Base-by-base conservation (phyloP, 2,113 vertebrate species). In the Scatophagus argus region DNA sequence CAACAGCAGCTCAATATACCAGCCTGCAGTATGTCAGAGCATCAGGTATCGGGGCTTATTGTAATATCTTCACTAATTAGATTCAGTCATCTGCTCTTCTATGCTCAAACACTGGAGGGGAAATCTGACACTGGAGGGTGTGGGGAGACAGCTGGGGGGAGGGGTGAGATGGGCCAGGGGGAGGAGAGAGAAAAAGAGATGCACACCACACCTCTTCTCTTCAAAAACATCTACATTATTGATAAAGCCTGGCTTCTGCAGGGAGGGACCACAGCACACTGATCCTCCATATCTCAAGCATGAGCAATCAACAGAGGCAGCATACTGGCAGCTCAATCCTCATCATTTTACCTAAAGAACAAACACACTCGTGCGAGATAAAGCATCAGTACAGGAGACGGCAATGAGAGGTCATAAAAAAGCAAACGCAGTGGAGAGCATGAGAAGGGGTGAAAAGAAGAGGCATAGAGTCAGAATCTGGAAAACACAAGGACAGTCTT, bases 201-300 rank as follows among this genome's bases (percentile, higher is more conserved):
- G 63, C 81, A 85, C 71, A 79, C 67, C 81, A 85, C 82, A 82
- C 82, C 71, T 87, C 87, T 88, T 83, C 67, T 90, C 84, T 79
- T 92, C 84, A 82, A 93, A 93, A 93, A 92, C 90, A 91, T 91
- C 81, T 94, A 89, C 92, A 94, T 93, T 93, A 94, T 93, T 93
- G 88, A 94, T 94, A 86, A 89, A 74, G 49, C 67, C 67, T 84
- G 70, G 74, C 62, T 85, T 90, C 85, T 84, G 77, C 67, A 87
- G 81, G 81, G 84, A 87, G 74, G 69, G 69, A 83, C 61, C 74
- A 77, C 23, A 43, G 56, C 73, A 73, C 69, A 79, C 59, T 34
- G 25, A 85, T 76, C 74, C 43, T 83, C 65, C 54, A 64, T 58
- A 67, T 69, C 52, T 77, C 60, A 43, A 79, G 74, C 86, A 59